Percentiles rank a stretch among this genome's conserved stretches.
These are phyloP conservation scores for Leptopilina clavipes DNA, from an alignment of 1,140 invertebrate genomes.

Conservation along the genomic window DNA sequence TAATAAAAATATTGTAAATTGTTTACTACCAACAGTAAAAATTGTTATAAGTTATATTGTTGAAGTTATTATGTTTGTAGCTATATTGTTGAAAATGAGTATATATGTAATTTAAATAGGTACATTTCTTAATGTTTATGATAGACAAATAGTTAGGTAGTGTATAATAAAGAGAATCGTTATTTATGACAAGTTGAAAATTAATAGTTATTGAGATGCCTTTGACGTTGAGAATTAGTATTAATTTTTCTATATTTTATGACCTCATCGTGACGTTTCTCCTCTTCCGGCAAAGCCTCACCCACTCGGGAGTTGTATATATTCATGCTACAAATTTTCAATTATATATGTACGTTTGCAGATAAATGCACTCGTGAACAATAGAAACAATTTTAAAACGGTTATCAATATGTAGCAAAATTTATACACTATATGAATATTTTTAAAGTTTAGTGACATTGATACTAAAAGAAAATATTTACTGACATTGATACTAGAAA, in stretches of 20 bases:
- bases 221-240: background rate
- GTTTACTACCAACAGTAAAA: too few relatives aligned
- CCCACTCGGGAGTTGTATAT: conserved; percentile 36
- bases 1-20: too few relatives aligned
- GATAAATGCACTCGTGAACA: background rate
- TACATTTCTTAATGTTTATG: background rate
- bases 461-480: background rate
- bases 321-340: conserved; percentile 19
- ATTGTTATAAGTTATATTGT: too few relatives aligned
- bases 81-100: too few relatives aligned
- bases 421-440: too few relatives aligned
- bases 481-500: too few relatives aligned
- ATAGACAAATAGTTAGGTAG: background rate
- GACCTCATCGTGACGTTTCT: conserved; percentile 43
- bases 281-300: conserved; percentile 38
- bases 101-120: too few relatives aligned
- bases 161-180: background rate
- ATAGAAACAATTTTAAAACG: background rate
- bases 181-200: background rate
- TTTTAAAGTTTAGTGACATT: too few relatives aligned
- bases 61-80: too few relatives aligned
- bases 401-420: too few relatives aligned
- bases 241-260: conserved; percentile 43
- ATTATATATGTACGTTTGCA: background rate
- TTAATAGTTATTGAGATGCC: conserved; percentile 5